A percentile compares a stretch with the other conserved stretches of the same genome.
Evolutionary conservation across 2,888 invertebrate genomes (phyloP).

Genomic region (Nephrotoma flavescens): DNA sequence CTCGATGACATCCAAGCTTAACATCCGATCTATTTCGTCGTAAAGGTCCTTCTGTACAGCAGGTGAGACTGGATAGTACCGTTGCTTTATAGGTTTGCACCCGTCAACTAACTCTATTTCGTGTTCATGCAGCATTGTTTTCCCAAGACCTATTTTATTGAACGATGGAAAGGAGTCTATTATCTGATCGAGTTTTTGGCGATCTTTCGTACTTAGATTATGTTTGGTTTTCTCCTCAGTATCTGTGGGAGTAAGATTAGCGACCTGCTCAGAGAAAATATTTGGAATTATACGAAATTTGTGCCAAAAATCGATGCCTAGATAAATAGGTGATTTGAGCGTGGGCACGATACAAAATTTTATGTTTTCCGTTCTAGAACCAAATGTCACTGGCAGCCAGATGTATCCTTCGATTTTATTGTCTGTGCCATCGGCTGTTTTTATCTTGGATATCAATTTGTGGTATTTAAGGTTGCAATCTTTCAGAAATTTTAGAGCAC

Average conservation of each 20-base stretch:
- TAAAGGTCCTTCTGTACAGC: no score
- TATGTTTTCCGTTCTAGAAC: not conserved
- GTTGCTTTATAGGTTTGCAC: no score
- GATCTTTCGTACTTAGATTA: no score
- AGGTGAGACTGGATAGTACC: no score
- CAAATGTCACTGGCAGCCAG: not conserved
- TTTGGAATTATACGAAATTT: no score
- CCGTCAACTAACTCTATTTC: not conserved
- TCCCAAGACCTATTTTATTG: not conserved
- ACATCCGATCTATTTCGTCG: no score
- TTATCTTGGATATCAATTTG: not conserved
- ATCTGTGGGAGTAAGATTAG: no score
- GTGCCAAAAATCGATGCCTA: no score
- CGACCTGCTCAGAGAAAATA: no score
- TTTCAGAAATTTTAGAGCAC: not conserved
- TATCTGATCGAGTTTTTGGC: not conserved
- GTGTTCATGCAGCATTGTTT: not conserved
- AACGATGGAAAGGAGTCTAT: not conserved
- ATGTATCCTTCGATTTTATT: not conserved
- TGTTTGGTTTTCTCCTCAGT: no score
- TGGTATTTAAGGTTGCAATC: not conserved
- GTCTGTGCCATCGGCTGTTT: not conserved
- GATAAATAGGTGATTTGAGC: no score
- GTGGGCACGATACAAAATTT: not conserved
- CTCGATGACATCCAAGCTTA: no score